phyloP scores from a whole-genome alignment of 2,113 vertebrate species.

The Epinephelus moara region DNA sequence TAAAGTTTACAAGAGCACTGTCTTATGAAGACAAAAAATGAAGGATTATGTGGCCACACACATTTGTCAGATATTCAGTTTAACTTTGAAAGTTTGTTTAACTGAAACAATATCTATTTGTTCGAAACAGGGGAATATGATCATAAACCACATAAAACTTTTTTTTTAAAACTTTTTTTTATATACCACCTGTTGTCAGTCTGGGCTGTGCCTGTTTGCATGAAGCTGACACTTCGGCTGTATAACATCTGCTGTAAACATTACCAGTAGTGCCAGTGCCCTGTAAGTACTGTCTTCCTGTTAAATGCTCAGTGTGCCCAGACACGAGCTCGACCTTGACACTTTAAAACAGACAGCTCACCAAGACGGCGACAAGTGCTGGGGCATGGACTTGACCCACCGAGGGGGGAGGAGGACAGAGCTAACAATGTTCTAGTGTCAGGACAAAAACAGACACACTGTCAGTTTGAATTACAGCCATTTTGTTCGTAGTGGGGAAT shows the following conservation, averaged over 20 bases:
- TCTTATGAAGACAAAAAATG: background rate
- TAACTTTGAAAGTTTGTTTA: background rate
- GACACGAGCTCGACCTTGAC: slow-evolving; percentile 51
- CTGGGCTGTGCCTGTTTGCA: background rate
- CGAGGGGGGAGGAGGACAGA: background rate
- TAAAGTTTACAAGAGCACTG: background rate
- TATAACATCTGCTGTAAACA: slow-evolving; percentile 30
- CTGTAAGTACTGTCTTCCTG: slow-evolving; percentile 10
- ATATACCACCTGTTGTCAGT: background rate
- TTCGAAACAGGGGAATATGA: background rate
- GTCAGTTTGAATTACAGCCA: background rate
- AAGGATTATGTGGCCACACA: background rate
- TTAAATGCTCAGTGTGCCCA: slow-evolving; percentile 43
- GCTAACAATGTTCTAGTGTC: slow-evolving; percentile 12
- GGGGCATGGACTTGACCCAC: slow-evolving; percentile 51
- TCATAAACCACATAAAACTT: background rate
- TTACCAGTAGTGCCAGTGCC: background rate
- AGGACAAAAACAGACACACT: background rate
- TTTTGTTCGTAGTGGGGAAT: background rate
- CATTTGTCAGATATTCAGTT: background rate
- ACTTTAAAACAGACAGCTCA: slow-evolving; percentile 46
- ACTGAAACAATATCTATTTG: background rate
- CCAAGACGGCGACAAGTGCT: slow-evolving; percentile 34
- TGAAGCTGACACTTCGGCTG: background rate
- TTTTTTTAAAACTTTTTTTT: background rate